Conservation (phyloP, 2,797 vertebrate genomes). For the Chromis chromis region DNA sequence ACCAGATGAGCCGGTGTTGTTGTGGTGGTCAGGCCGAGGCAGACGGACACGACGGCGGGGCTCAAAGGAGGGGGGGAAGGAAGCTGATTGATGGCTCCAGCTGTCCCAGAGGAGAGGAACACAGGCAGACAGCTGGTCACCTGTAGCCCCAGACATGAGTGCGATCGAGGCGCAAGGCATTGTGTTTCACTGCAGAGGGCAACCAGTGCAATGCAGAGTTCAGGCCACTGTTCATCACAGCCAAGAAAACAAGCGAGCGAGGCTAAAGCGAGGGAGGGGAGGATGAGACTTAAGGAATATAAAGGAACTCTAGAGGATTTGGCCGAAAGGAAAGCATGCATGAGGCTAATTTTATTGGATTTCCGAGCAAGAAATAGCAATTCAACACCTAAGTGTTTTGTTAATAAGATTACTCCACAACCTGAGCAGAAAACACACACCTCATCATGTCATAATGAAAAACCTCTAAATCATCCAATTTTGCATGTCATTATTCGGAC, state of each 20-base stretch:
- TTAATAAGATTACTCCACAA: slow-evolving; percentile 51
- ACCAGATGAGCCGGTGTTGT: slow-evolving; percentile 61
- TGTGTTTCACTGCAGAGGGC: slow-evolving; percentile 80
- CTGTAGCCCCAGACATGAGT: slow-evolving; percentile 82
- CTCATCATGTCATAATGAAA: slow-evolving; percentile 34
- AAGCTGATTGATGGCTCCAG: slow-evolving; percentile 85
- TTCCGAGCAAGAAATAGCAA: slow-evolving; percentile 20
- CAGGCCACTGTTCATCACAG: slow-evolving; percentile 56
- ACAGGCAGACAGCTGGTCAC: slow-evolving; percentile 86
- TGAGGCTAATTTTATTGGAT: slow-evolving; percentile 39
- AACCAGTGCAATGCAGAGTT: slow-evolving; percentile 70
- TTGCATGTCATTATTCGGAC: slow-evolving; percentile 13
- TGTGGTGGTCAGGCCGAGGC: slow-evolving; percentile 55
- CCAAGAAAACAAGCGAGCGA: slow-evolving; percentile 36
- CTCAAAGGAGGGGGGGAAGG: slow-evolving; percentile 28
- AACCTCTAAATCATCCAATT: slow-evolving; percentile 17
- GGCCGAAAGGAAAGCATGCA: slow-evolving; percentile 22
- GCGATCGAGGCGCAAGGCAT: slow-evolving; percentile 70
- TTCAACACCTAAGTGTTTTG: slow-evolving; percentile 33
- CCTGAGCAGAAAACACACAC: slow-evolving; percentile 29
- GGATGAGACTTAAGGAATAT: slow-evolving; percentile 38
- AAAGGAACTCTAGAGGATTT: slow-evolving; percentile 34
- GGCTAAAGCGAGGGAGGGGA: slow-evolving; percentile 5
- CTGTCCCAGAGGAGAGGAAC: slow-evolving; percentile 82
- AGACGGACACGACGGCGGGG: slow-evolving; percentile 61